Evolutionary conservation across 1,140 invertebrate genomes (phyloP), one percentile per base, ranked within the genome.

Genomic region (Rhopalosiphum padi): DNA sequence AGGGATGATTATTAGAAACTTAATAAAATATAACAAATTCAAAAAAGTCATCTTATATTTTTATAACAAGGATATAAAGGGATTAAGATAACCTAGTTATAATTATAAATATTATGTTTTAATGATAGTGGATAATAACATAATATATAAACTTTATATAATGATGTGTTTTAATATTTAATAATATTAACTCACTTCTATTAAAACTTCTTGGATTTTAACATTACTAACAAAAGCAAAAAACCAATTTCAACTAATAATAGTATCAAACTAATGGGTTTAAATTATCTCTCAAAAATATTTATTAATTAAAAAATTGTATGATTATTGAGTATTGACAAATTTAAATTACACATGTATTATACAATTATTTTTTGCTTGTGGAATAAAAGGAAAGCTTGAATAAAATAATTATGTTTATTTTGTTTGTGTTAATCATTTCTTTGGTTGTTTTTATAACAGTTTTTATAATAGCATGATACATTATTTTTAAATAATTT

Each of bases 401-500:
- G 85, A 18, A 86, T 86, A 30, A 86, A 46, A n/a, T 46, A 86
- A 86, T 46, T 46, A 30, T n/a, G 15, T 86, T 86, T 30, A 86
- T 86, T 86, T 46, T 86, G 41, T 86, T 51, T 89, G 21, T 89
- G 9, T 89, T 89, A 35, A 89, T 89, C n/a, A 53, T 89, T 53
- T 89, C 87, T 88, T 88, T 53, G 51, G 53, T 89, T 89, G 9
- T 89, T 55, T 89, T 55, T 89, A 53, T 53, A 89, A 89, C 35
- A 88, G 11, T 88, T 85, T 41, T 86, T n/a, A 51, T 89, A 89
- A 37, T 25, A 51, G 86, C 86, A 89, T 43, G 23, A 55, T 41
- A 21, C 30, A 77, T 77, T 77, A 77, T 77, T 18, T 68, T 77
- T 7, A 77, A 77, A 77, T 77, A 77, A 46, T 46, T 94, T 93